Base-by-base conservation (phyloP, 2,797 vertebrate species). In the Sternarchorhynchus goeldii region DNA sequence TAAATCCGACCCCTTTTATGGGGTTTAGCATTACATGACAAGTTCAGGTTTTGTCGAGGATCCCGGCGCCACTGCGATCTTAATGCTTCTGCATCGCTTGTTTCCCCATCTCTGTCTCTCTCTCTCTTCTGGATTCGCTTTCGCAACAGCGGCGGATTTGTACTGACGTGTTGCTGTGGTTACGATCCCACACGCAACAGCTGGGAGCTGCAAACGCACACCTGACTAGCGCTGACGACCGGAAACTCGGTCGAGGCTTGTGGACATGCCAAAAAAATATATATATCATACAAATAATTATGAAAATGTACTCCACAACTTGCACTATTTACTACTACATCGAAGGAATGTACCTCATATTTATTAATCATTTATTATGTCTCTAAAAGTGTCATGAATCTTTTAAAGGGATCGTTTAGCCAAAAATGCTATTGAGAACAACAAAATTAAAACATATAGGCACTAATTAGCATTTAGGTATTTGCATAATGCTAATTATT, bases 241-340 rank as follows among this genome's bases (percentile, higher is more conserved):
- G 6, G 39, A 41, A 41, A 6, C 6, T 41, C 39, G 6, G 39
- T 6, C 4, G 39, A 6, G 39, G 39, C 39, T 41, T 6, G 39
- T 50, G 8, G 6, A 64, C 17, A 36, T 64, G 62, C 62, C 36
- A 34, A 64, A 36, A 8, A 20, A 10, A 18, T 0, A 20, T 3
- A 18, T 39, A n/a, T 65, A 12, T 21, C 14, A 10, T 21, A 12
- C 20, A 20, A 41, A 65, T 18, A 39, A 50, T 50, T 25, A 10
- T 5, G 1, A 18, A 55, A 75, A 16, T 2, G 1, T 7, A 45
- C 1, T 68, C 25, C 25, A 36, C 10, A 7, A 18, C 62, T 77
- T 77, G 75, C 66, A 77, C 75, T 70, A 77, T 77, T 69, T 70
- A 25, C 39, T 60, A 21, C 39, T 1, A 6, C 20, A 32, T 25